Evolutionary conservation across 2,113 vertebrate genomes (phyloP).

Genomic region (Mus spicilegus): DNA sequence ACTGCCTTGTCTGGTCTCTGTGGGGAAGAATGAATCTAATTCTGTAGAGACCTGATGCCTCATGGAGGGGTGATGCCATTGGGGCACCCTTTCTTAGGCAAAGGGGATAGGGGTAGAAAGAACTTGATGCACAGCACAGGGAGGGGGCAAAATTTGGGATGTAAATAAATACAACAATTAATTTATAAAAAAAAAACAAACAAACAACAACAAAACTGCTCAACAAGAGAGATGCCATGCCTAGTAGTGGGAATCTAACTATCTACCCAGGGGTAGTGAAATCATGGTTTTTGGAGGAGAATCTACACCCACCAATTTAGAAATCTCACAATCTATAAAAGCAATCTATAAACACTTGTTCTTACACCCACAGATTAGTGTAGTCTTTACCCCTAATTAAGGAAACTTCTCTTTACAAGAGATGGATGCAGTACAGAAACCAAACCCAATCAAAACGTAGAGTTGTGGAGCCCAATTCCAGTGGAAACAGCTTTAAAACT

Average conservation of each 20-base stretch:
- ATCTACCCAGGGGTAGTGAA: neutral
- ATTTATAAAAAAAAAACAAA: too few relatives aligned
- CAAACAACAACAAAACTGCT: neutral
- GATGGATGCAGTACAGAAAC: neutral
- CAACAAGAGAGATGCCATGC: neutral
- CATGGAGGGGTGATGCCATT: too few relatives aligned
- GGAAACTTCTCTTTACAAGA: neutral
- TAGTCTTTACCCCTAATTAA: neutral
- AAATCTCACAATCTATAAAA: neutral
- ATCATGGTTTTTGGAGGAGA: neutral
- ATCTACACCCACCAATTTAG: neutral
- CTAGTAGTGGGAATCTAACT: neutral
- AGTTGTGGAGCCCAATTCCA: neutral
- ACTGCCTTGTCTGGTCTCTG: too few relatives aligned
- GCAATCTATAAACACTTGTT: neutral
- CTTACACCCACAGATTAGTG: neutral
- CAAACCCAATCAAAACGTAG: neutral
- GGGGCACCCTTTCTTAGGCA: too few relatives aligned
- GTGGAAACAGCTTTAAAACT: neutral
- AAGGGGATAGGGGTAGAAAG: too few relatives aligned
- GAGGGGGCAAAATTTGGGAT: too few relatives aligned
- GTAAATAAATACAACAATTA: too few relatives aligned
- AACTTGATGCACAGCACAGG: too few relatives aligned
- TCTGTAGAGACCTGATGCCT: too few relatives aligned
- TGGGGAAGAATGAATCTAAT: too few relatives aligned